Conservation (phyloP, 2,888 invertebrate genomes). For the Pachymerium ferrugineum region DNA sequence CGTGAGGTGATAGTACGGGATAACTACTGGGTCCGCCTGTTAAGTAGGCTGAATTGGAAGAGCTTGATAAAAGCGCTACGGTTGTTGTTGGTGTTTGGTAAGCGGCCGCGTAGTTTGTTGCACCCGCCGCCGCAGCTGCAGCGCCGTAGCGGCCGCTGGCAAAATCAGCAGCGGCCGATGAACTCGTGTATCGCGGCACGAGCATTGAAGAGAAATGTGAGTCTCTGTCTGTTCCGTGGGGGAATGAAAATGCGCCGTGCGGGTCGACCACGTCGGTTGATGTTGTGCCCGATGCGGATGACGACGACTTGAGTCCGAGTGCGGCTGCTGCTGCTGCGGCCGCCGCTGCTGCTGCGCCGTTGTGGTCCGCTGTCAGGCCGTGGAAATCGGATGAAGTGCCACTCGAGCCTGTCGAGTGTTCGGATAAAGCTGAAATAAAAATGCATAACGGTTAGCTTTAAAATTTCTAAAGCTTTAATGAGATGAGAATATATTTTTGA, state of each 20-base stretch:
- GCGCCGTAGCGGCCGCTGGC: slow-evolving; percentile 33
- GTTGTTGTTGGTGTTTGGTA: slow-evolving; percentile 38
- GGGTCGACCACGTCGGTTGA: slow-evolving; percentile 34
- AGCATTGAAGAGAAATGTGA: slow-evolving; percentile 35
- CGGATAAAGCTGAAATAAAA: slow-evolving; percentile 30
- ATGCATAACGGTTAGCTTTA: neutral
- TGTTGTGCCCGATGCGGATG: slow-evolving; percentile 10
- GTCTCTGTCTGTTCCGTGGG: slow-evolving; percentile 32
- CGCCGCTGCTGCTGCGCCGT: slow-evolving; percentile 32
- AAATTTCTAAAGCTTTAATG: no score
- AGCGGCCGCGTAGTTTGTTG: slow-evolving; percentile 31
- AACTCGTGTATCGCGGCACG: slow-evolving; percentile 34
- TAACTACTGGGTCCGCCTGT: slow-evolving; percentile 36
- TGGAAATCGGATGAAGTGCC: slow-evolving; percentile 35
- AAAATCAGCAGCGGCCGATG: slow-evolving; percentile 35
- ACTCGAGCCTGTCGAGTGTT: slow-evolving; percentile 34
- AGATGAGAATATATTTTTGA: no score
- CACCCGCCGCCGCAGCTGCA: slow-evolving; percentile 29
- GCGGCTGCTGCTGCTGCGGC: slow-evolving; percentile 34
- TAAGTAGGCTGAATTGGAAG: slow-evolving; percentile 35
- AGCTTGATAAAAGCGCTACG: slow-evolving; percentile 36
- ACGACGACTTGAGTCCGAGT: slow-evolving; percentile 33
- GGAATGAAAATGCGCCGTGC: slow-evolving; percentile 33
- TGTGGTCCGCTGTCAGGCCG: slow-evolving; percentile 36
- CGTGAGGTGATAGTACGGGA: slow-evolving; percentile 38